phyloP scores from a whole-genome alignment of 2,888 invertebrate species.

The Yponomeuta cagnagella region DNA sequence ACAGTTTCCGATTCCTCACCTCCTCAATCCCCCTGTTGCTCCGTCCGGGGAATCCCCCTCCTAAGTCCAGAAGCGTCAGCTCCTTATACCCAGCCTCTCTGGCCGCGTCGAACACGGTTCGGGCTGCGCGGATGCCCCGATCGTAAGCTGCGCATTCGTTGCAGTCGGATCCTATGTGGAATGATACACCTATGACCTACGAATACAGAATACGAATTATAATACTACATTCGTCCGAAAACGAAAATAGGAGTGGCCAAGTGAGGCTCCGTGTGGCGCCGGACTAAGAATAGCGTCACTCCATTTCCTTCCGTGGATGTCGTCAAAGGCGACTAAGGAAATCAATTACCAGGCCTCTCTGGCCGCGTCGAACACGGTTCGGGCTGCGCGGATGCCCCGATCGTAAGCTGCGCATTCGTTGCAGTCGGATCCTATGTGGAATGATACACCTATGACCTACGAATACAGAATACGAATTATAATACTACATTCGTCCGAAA shows the following conservation, averaged over 20 bases:
- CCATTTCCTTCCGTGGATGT: too few relatives aligned
- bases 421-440: constrained; percentile 97
- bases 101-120: constrained; percentile 84
- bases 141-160: constrained; percentile 87
- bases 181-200: constrained; percentile 85
- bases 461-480: not conserved
- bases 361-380: constrained; percentile 84
- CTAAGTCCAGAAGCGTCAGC: constrained; percentile 89
- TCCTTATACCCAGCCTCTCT: constrained; percentile 80
- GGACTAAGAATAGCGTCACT: too few relatives aligned
- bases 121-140: constrained; percentile 84
- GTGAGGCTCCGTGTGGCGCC: too few relatives aligned
- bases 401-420: constrained; percentile 87
- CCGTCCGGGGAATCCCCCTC: constrained; percentile 94
- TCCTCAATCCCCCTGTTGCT: constrained; percentile 80
- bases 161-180: constrained; percentile 97
- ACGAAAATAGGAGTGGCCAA: too few relatives aligned
- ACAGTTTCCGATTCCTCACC: constrained; percentile 42
- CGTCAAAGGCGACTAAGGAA: too few relatives aligned
- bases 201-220: not conserved
- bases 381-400: constrained; percentile 84
- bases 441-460: constrained; percentile 85
- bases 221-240: too few relatives aligned
- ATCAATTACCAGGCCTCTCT: constrained; percentile 80
- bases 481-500: too few relatives aligned